These are phyloP conservation scores for Proctacanthus coquilletti DNA, from an alignment of 1,140 invertebrate species.

Conservation along the genomic window DNA sequence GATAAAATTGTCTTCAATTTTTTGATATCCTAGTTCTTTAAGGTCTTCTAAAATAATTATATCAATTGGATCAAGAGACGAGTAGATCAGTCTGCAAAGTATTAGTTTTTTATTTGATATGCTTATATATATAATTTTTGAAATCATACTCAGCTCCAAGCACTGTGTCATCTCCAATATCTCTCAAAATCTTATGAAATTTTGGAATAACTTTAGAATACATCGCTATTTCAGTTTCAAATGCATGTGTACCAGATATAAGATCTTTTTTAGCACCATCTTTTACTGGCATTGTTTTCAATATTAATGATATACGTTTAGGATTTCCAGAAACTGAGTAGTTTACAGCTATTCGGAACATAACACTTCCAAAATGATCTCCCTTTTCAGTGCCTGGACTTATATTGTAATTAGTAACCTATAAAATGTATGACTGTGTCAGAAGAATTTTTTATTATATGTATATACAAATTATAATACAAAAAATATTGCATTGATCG, in stretches of 20 bases:
- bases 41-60: too few relatives aligned
- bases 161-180: background rate
- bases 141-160: background rate
- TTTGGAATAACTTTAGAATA: background rate
- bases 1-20: too few relatives aligned
- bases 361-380: constrained; percentile 27
- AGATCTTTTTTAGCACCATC: constrained; percentile 1
- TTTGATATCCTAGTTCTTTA: too few relatives aligned
- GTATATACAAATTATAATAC: too few relatives aligned
- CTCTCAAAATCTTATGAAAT: background rate
- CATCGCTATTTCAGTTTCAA: constrained; percentile 1
- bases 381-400: constrained; percentile 24
- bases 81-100: too few relatives aligned
- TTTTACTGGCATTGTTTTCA: background rate
- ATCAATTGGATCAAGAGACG: too few relatives aligned
- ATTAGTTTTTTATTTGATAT: too few relatives aligned
- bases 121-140: too few relatives aligned
- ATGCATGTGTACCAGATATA: background rate
- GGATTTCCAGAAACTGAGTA: constrained; percentile 10
- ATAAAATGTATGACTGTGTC: too few relatives aligned
- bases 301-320: constrained; percentile 1
- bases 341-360: constrained; percentile 17
- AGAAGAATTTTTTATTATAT: too few relatives aligned
- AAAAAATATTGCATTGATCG: too few relatives aligned
- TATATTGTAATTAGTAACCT: constrained; percentile 11